A percentile compares a stretch with the other conserved stretches of the same genome.
These are phyloP conservation scores for Drosophila littoralis DNA, from an alignment of 1,140 invertebrate species.

Conservation along the genomic window DNA sequence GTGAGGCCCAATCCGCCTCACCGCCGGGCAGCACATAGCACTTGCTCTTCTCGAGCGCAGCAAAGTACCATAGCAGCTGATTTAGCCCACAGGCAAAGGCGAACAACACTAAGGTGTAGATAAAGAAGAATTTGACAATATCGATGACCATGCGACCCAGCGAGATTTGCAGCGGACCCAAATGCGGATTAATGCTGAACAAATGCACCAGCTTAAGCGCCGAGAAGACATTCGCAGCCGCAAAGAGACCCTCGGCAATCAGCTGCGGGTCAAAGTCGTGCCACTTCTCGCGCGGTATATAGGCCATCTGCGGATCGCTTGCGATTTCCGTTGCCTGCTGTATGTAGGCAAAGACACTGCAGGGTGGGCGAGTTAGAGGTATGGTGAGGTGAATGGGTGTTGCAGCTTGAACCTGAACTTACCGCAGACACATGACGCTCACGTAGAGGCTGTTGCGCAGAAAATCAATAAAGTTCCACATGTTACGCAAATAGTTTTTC, in stretches of 20 bases:
- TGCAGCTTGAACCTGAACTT: slow-evolving; percentile 29
- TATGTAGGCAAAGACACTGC: slow-evolving; percentile 89
- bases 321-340: slow-evolving; percentile 89
- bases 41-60: slow-evolving; percentile 91
- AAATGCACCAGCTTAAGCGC: slow-evolving; percentile 95
- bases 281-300: slow-evolving; percentile 93
- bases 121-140: slow-evolving; percentile 95
- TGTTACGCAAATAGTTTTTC: slow-evolving; percentile 92
- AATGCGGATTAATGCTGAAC: slow-evolving; percentile 95
- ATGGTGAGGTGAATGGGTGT: not conserved
- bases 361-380: not conserved
- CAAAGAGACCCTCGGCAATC: slow-evolving; percentile 97
- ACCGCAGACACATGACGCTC: slow-evolving; percentile 90
- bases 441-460: slow-evolving; percentile 94
- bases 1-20: slow-evolving; percentile 88
- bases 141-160: slow-evolving; percentile 94
- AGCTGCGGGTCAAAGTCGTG: slow-evolving; percentile 97
- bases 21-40: slow-evolving; percentile 88
- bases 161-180: slow-evolving; percentile 94
- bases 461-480: slow-evolving; percentile 99
- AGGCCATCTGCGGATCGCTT: slow-evolving; percentile 88
- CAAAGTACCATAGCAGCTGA: slow-evolving; percentile 96
- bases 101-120: slow-evolving; percentile 92
- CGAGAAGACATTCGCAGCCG: slow-evolving; percentile 95
- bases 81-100: slow-evolving; percentile 94